Evolutionary conservation across 2,888 invertebrate genomes (phyloP).

Genomic region (Zele albiditarsus): DNA sequence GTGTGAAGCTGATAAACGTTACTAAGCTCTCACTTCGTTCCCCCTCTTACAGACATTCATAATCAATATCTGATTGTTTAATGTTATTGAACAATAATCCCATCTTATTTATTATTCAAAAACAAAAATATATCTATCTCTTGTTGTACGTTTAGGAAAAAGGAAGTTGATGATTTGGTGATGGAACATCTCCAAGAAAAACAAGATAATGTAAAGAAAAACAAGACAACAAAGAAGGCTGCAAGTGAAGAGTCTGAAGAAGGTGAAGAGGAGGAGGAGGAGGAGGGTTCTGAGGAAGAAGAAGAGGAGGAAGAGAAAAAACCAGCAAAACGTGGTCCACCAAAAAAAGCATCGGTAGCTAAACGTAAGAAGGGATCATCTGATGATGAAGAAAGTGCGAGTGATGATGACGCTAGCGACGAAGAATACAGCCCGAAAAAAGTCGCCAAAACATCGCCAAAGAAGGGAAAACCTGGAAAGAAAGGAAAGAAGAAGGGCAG

Average conservation of each 20-base stretch:
- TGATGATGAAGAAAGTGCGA: conserved; percentile 75
- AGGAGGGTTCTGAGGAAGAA: conserved; percentile 73
- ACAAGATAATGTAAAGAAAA: conserved; percentile 72
- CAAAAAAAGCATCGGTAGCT: conserved; percentile 73
- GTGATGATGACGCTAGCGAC: conserved; percentile 75
- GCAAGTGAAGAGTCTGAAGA: conserved; percentile 73
- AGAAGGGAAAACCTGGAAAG: conserved; percentile 74
- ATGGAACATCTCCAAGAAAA: conserved; percentile 81
- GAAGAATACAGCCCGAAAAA: conserved; percentile 79
- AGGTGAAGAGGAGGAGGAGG: conserved; percentile 71
- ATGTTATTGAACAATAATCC: neutral
- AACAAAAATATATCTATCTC: conserved; percentile 10
- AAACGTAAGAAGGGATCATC: conserved; percentile 75
- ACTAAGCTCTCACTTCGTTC: conserved; percentile 68
- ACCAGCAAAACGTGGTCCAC: conserved; percentile 75
- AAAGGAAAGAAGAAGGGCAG: conserved; percentile 79
- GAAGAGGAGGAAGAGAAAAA: conserved; percentile 77
- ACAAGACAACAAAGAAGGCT: conserved; percentile 63
- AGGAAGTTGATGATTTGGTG: conserved; percentile 90
- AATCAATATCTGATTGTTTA: neutral
- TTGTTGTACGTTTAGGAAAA: conserved; percentile 77
- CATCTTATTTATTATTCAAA: neutral
- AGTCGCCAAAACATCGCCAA: conserved; percentile 74
- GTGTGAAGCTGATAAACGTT: conserved; percentile 59
- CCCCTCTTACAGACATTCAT: conserved; percentile 63